Evolutionary conservation across 2,113 vertebrate genomes (phyloP).

Genomic region (Microtus oregoni): DNA sequence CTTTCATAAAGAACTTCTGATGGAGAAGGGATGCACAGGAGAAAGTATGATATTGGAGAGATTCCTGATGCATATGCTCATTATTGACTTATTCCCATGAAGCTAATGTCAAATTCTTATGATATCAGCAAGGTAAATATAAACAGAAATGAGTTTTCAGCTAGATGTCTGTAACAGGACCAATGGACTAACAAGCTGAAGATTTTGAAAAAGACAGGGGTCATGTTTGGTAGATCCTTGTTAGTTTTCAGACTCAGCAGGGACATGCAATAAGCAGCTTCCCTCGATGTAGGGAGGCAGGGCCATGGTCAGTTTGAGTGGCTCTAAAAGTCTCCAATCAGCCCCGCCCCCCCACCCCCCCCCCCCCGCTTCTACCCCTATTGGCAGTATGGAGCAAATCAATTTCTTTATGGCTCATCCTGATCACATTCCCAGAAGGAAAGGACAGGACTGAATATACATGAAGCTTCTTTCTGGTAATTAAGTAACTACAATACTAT

Average conservation of each 20-base stretch:
- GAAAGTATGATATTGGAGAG: not conserved
- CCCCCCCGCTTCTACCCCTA: not conserved
- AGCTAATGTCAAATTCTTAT: conserved; percentile 11
- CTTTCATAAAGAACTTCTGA: conserved; percentile 11
- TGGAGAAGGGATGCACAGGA: not conserved
- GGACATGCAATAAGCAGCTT: conserved; percentile 28
- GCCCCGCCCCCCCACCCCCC: too few relatives aligned
- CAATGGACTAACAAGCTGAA: conserved; percentile 2
- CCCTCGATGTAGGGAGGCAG: not conserved
- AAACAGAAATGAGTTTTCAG: conserved; percentile 36
- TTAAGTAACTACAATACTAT: conserved; percentile 19
- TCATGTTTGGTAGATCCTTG: not conserved
- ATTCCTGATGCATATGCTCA: not conserved
- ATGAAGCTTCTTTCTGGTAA: conserved; percentile 29
- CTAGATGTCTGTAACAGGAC: not conserved
- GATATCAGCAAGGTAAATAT: conserved; percentile 30
- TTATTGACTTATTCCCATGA: not conserved
- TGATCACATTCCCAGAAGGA: not conserved
- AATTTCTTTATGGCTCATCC: not conserved
- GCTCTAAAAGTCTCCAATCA: not conserved
- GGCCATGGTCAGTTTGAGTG: not conserved
- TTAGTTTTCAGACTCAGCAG: conserved; percentile 17
- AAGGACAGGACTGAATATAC: not conserved
- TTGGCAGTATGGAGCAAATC: conserved; percentile 35
- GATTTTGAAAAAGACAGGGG: not conserved